Conservation (phyloP, 2,888 invertebrate genomes). For the Drosophila neotestacea region DNA sequence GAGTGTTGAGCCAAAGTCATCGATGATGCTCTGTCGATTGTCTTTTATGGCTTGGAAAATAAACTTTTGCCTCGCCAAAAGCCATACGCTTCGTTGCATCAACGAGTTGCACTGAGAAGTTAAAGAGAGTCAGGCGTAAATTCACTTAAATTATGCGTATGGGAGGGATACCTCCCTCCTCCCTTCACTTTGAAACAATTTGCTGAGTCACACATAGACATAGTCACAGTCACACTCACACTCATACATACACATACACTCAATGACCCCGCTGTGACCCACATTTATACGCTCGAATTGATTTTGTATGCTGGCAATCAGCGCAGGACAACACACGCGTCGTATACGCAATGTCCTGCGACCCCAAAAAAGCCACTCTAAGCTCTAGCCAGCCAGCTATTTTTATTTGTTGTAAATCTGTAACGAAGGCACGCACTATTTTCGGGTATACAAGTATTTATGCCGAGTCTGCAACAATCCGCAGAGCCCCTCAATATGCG, state of each 20-base stretch:
- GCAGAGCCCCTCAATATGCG: background rate
- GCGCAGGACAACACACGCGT: slow-evolving; percentile 53
- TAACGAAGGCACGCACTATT: slow-evolving; percentile 78
- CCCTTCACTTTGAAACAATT: slow-evolving; percentile 55
- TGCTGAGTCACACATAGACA: slow-evolving; percentile 63
- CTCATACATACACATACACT: background rate
- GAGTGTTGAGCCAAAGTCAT: slow-evolving; percentile 66
- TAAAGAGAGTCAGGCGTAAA: slow-evolving; percentile 72
- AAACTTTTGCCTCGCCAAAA: slow-evolving; percentile 68
- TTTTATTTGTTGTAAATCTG: slow-evolving; percentile 71
- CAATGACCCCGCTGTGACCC: slow-evolving; percentile 61
- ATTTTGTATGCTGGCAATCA: slow-evolving; percentile 77
- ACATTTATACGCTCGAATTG: slow-evolving; percentile 77
- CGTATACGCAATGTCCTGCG: slow-evolving; percentile 69
- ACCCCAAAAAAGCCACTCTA: slow-evolving; percentile 30
- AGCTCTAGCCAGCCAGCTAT: slow-evolving; percentile 32
- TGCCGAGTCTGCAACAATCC: slow-evolving; percentile 68
- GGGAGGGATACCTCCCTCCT: slow-evolving; percentile 25
- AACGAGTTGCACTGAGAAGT: slow-evolving; percentile 40
- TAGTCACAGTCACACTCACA: background rate
- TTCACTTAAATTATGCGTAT: slow-evolving; percentile 76
- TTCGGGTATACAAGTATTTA: slow-evolving; percentile 51
- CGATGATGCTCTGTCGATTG: slow-evolving; percentile 71
- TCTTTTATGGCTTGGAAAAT: slow-evolving; percentile 82
- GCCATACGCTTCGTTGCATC: slow-evolving; percentile 67